These are phyloP conservation scores for Pararge aegeria DNA, from an alignment of 1,140 invertebrate species.

Conservation along the genomic window DNA sequence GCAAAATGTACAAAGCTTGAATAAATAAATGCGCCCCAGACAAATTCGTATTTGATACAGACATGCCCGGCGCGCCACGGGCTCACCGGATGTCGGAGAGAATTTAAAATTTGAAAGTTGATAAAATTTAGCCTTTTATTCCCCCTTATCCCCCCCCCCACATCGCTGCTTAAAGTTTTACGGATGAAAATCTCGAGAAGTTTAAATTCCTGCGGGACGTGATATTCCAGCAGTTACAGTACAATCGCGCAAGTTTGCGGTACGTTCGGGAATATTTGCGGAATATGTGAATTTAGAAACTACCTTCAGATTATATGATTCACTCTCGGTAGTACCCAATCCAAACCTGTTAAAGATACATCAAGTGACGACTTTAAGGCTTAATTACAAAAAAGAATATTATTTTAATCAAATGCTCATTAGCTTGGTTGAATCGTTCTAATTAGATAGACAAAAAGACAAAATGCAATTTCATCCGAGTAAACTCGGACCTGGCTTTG, in stretches of 20 bases:
- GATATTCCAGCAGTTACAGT: conserved; percentile 32
- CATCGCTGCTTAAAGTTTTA: conserved; percentile 36
- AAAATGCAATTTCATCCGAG: too few relatives aligned
- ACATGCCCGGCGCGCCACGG: background rate
- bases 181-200: conserved; percentile 34
- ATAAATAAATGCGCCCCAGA: conserved; percentile 2
- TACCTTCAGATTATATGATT: background rate
- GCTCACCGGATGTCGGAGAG: conserved; percentile 5
- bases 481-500: too few relatives aligned
- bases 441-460: too few relatives aligned
- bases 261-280: conserved; percentile 20
- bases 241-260: conserved; percentile 24
- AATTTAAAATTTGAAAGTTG: conserved; percentile 32
- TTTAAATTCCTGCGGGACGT: conserved; percentile 36
- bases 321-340: too few relatives aligned
- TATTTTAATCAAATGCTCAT: too few relatives aligned
- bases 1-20: background rate
- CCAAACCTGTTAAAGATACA: too few relatives aligned
- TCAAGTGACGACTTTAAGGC: too few relatives aligned
- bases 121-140: conserved; percentile 36
- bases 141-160: conserved; percentile 30
- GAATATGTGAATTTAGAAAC: conserved; percentile 28
- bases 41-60: conserved; percentile 18
- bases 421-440: too few relatives aligned
- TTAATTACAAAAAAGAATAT: too few relatives aligned